A percentile compares a stretch with the other conserved stretches of the same genome.
Conservation (phyloP, 2,888 invertebrate species). For the Ptychoptera contaminata region DNA sequence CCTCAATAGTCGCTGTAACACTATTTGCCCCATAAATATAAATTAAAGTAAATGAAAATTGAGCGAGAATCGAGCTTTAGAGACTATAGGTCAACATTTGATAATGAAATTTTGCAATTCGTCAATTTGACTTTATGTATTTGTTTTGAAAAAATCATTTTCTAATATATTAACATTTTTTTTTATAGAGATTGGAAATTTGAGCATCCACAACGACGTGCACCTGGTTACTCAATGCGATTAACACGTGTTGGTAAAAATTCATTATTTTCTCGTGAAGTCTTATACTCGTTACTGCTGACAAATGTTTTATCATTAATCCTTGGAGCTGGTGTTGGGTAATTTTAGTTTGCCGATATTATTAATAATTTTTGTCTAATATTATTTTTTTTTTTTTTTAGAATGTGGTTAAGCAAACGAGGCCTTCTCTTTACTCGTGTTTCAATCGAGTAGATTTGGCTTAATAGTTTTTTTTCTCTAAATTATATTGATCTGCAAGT, state of each 20-base stretch:
- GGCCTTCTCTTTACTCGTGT: conserved; percentile 29
- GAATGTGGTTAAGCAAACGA: conserved; percentile 49
- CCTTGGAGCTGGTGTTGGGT: conserved; percentile 87
- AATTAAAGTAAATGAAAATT: too few relatives aligned
- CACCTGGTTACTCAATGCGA: conserved; percentile 41
- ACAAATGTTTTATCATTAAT: conserved; percentile 81
- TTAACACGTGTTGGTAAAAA: conserved; percentile 60
- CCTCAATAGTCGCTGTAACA: too few relatives aligned
- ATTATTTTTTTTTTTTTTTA: conserved; percentile 24
- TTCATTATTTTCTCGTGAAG: conserved; percentile 76
- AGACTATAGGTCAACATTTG: too few relatives aligned
- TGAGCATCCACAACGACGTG: conserved; percentile 52
- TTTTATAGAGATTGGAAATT: conserved; percentile 66
- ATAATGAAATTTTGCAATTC: too few relatives aligned
- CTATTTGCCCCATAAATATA: too few relatives aligned
- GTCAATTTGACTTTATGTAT: not conserved
- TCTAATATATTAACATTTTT: conserved; percentile 6
- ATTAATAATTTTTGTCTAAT: not conserved
- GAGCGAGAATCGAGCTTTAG: too few relatives aligned
- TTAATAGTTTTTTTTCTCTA: not conserved
- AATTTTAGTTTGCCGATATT: conserved; percentile 18
- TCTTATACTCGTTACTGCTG: conserved; percentile 75
- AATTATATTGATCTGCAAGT: not conserved
- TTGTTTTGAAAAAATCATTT: not conserved
- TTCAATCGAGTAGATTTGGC: conserved; percentile 10